A percentile compares a stretch with the other conserved stretches of the same genome.
Evolutionary conservation across 2,888 invertebrate genomes (phyloP).

Genomic region (Willowsia nigromaculata): DNA sequence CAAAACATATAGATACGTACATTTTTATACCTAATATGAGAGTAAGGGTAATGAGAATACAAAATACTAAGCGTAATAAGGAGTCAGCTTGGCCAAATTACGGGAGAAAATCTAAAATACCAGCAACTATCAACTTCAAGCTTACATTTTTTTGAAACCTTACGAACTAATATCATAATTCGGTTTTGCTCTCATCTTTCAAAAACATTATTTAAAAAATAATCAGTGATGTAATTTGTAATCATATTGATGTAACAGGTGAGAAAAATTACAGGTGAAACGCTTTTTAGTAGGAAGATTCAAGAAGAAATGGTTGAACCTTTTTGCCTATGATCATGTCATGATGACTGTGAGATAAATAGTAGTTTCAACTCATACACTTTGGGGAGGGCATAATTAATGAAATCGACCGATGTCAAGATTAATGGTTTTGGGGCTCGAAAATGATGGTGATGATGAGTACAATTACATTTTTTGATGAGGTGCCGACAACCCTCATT

Average conservation of each 20-base stretch:
- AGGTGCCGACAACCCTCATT: constrained; percentile 64
- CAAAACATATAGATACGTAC: too few relatives aligned
- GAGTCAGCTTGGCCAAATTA: too few relatives aligned
- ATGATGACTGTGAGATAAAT: neutral
- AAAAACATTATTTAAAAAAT: too few relatives aligned
- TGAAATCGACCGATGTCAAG: constrained; percentile 24
- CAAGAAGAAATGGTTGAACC: neutral
- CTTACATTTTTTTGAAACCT: too few relatives aligned
- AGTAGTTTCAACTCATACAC: neutral
- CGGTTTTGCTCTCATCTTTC: too few relatives aligned
- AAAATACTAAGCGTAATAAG: too few relatives aligned
- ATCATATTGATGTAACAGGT: constrained; percentile 20
- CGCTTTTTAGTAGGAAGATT: neutral
- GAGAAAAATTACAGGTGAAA: constrained; percentile 57
- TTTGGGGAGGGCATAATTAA: constrained; percentile 40
- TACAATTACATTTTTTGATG: constrained; percentile 38
- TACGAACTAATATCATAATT: too few relatives aligned
- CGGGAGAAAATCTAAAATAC: too few relatives aligned
- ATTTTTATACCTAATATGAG: too few relatives aligned
- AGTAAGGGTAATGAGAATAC: too few relatives aligned
- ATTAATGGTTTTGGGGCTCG: constrained; percentile 53
- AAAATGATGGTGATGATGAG: constrained; percentile 49
- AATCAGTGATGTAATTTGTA: neutral
- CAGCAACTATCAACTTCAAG: too few relatives aligned
- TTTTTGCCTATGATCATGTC: neutral